A percentile compares a stretch with the other conserved stretches of the same genome.
phyloP scores from a whole-genome alignment of 2,888 invertebrate genomes.

The Cryptus viduatorius region DNA sequence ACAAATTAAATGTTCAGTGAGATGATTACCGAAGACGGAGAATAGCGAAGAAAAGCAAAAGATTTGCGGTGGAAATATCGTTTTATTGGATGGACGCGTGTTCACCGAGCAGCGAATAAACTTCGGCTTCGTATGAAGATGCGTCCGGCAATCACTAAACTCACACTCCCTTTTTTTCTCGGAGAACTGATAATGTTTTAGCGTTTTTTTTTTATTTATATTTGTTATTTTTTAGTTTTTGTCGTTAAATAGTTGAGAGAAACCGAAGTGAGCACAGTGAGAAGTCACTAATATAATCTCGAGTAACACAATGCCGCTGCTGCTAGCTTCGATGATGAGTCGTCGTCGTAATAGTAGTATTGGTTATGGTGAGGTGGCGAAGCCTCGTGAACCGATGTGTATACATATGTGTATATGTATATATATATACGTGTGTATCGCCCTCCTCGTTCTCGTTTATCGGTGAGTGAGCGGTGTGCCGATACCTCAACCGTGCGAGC shows the following conservation, averaged over 20 bases:
- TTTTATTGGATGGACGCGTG: not conserved
- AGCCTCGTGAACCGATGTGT: slow-evolving; percentile 58
- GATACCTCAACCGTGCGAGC: slow-evolving; percentile 62
- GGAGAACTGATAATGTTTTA: not conserved
- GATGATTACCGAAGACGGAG: not conserved
- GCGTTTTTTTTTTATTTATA: not conserved
- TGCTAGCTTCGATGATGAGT: slow-evolving; percentile 54
- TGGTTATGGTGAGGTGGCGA: slow-evolving; percentile 55
- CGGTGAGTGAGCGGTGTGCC: slow-evolving; percentile 58
- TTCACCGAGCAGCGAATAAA: not conserved
- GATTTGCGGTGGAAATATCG: not conserved
- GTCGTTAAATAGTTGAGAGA: not conserved
- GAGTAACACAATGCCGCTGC: slow-evolving; percentile 13
- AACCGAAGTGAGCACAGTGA: slow-evolving; percentile 17
- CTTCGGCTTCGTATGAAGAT: not conserved
- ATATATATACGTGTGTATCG: slow-evolving; percentile 36
- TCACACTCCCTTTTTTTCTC: not conserved
- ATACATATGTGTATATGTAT: slow-evolving; percentile 51
- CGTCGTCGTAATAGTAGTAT: slow-evolving; percentile 42
- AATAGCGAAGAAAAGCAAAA: slow-evolving; percentile 4
- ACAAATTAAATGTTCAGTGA: not conserved
- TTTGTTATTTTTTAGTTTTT: not conserved
- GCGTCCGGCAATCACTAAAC: not conserved
- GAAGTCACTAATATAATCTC: slow-evolving; percentile 17
- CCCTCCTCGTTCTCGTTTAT: slow-evolving; percentile 57